A percentile compares a stretch with the other conserved stretches of the same genome.
Evolutionary conservation across 2,888 invertebrate species (phyloP).

Genomic region (Entomobrya multifasciata): DNA sequence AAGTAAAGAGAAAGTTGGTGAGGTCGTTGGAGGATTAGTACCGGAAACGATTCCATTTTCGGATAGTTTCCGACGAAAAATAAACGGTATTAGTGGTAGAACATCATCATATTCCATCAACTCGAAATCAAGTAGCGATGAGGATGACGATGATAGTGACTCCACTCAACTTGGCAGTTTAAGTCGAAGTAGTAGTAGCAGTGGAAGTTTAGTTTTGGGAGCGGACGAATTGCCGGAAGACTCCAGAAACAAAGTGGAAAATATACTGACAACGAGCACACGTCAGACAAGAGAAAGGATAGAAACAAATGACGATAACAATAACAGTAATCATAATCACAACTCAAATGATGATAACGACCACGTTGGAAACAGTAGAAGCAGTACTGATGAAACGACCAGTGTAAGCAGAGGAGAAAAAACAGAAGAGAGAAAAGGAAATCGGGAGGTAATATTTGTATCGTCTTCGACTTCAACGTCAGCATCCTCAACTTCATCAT

Average conservation of each 20-base stretch:
- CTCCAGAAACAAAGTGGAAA: constrained; percentile 18
- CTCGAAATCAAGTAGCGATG: constrained; percentile 23
- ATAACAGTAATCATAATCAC: constrained; percentile 43
- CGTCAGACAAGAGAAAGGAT: constrained; percentile 1
- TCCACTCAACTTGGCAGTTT: constrained; percentile 53
- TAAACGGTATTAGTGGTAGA: constrained; percentile 12
- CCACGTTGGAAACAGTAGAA: constrained; percentile 5
- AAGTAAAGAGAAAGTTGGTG: not conserved
- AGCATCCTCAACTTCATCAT: not conserved
- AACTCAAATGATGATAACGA: constrained; percentile 38
- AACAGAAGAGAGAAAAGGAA: not conserved
- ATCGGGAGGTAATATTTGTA: constrained; percentile 9
- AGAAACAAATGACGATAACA: constrained; percentile 44
- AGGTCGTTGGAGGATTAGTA: not conserved
- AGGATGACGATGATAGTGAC: constrained; percentile 49
- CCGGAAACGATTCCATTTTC: not conserved
- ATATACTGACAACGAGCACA: not conserved
- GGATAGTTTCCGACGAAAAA: not conserved
- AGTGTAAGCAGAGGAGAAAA: not conserved
- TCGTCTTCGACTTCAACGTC: not conserved
- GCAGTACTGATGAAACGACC: not conserved
- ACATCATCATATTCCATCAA: constrained; percentile 1
- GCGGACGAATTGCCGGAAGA: constrained; percentile 51
- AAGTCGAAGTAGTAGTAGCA: constrained; percentile 61
- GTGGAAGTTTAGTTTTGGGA: constrained; percentile 61